Evolutionary conservation across 2,888 invertebrate genomes (phyloP), one percentile per base, ranked within the genome.

Genomic region (Eristalis pertinax): DNA sequence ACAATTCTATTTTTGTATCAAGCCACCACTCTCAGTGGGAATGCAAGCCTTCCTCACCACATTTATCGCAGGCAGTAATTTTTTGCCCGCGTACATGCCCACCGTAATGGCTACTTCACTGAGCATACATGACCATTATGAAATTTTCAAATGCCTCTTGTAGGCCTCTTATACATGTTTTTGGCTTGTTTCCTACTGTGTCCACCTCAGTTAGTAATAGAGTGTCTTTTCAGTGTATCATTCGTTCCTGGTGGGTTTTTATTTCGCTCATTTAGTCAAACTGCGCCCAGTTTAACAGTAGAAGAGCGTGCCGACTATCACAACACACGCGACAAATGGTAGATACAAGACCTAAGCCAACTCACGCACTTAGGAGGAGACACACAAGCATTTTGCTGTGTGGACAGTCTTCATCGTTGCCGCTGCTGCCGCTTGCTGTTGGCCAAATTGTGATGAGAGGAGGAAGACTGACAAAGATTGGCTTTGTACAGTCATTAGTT

Each of bases 1-100:
- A 87, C 43, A 76, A 80, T 76, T 87, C 87, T 87, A 87, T 87
- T 87, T 87, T 87, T 35, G 73, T 75, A 83, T 83, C 63, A 68
- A 79, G 50, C 76, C 63, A 84, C 35, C 62, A 60, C 11, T 41
- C 3, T n/a, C 62, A 32, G 38, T 74, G 22, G 60, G 43, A 32
- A 68, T 32, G 19, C 60, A 35, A 26, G 58, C 26, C 38, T 70
- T 50, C 64, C 72, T 68, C 62, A 41, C 32, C 41, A 24, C 22
- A 60, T 62, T 35, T 26, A 41, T 65, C 29, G 38, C 26, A 43
- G 35, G 26, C n/a, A 70, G 29, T 65, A 38, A 73, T 77, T 22
- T 74, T 74, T 65, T 68, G 35, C 24, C 60, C 56, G 41, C 63
- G 38, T 63, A 41, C n/a, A 62, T 5, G 26, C 63, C 75, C 35